phyloP scores from a whole-genome alignment of 92 coral and sea anemone genomes.

The Umimayanthus kanabou region DNA sequence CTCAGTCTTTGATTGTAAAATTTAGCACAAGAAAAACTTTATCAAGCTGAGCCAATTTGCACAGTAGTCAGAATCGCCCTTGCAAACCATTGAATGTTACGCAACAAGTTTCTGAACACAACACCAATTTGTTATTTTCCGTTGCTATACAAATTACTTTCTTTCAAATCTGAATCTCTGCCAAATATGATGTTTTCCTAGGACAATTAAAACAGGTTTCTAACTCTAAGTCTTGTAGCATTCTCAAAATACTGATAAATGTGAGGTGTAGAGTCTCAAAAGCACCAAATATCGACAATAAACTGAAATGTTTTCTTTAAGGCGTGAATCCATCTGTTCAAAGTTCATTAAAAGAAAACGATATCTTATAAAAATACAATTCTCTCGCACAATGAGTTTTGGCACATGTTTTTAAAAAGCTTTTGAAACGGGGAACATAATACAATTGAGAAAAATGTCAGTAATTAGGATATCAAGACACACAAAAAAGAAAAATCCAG shows the following conservation, averaged over 20 bases:
- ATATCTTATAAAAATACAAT: conserved; percentile 37
- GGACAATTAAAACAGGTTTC: neutral
- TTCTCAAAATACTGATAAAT: neutral
- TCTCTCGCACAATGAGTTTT: conserved; percentile 35
- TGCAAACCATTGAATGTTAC: neutral
- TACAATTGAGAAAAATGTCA: conserved; percentile 38
- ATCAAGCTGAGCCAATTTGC: neutral
- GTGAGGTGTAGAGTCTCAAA: neutral
- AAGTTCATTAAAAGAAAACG: conserved; percentile 31
- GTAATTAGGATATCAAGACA: conserved; percentile 37
- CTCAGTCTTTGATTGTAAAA: neutral
- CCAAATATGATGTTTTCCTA: neutral
- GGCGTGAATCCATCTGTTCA: conserved; percentile 41
- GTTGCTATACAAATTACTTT: conserved; percentile 13
- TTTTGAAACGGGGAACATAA: conserved; percentile 33
- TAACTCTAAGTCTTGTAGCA: neutral
- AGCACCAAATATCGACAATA: neutral
- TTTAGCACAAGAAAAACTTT: neutral
- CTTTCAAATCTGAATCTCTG: neutral
- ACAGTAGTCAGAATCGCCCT: neutral
- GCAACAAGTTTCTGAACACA: neutral
- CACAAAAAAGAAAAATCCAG: conserved; percentile 16
- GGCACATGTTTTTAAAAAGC: conserved; percentile 50
- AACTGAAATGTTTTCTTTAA: neutral
- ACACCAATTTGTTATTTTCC: neutral